These are phyloP conservation scores for Mycteria americana DNA, from an alignment of 2,797 vertebrate genomes.

Conservation along the genomic window DNA sequence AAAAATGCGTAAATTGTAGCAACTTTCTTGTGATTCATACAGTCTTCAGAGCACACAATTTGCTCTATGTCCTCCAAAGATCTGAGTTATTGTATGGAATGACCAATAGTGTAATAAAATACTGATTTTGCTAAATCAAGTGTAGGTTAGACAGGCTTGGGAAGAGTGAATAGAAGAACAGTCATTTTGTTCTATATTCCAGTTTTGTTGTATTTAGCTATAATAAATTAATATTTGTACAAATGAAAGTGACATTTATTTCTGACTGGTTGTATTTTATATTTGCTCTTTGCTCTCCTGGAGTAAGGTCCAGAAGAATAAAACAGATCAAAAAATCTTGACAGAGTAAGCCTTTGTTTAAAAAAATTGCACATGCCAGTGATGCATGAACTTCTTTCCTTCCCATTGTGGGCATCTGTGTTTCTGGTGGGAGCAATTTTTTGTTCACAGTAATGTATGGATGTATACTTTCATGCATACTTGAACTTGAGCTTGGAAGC, in stretches of 20 bases:
- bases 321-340: background rate
- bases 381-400: background rate
- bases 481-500: background rate
- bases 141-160: background rate
- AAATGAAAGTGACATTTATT: background rate
- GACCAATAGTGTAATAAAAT: background rate
- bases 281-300: background rate
- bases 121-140: background rate
- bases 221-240: background rate
- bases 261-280: background rate
- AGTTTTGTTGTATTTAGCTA: background rate
- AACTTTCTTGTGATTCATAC: background rate
- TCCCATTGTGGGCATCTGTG: background rate
- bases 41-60: background rate
- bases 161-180: background rate
- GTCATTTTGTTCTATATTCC: background rate
- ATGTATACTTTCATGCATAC: background rate
- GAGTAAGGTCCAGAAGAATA: background rate
- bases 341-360: background rate
- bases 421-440: background rate
- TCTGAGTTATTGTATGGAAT: background rate
- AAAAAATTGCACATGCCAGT: background rate
- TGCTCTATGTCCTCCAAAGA: background rate
- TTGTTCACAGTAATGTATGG: background rate
- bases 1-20: background rate